A percentile compares a stretch with the other conserved stretches of the same genome.
These are phyloP conservation scores for Clamator glandarius DNA, from an alignment of 2,797 vertebrate genomes.

Conservation along the genomic window DNA sequence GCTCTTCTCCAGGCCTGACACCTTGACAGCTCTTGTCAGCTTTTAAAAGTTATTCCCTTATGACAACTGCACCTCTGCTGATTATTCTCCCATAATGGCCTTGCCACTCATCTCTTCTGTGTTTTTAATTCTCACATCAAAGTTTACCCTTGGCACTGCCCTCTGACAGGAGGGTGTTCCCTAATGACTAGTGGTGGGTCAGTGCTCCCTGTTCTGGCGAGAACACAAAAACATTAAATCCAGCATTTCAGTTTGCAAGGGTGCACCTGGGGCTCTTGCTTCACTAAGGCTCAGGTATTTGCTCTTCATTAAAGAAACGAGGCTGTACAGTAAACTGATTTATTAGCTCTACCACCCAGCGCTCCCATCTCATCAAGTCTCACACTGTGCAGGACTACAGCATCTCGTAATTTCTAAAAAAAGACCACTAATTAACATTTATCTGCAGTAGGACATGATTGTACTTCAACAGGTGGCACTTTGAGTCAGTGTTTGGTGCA, in stretches of 20 bases:
- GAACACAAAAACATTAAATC: neutral
- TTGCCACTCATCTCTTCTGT: slow-evolving; percentile 6
- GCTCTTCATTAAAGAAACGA: slow-evolving; percentile 50
- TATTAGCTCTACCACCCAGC: slow-evolving; percentile 38
- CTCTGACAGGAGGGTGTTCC: neutral
- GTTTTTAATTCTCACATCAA: slow-evolving; percentile 30
- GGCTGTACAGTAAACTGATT: slow-evolving; percentile 57
- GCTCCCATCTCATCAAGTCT: slow-evolving; percentile 38
- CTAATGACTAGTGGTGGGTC: neutral
- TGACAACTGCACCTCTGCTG: neutral
- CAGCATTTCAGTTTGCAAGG: neutral
- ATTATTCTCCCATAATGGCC: slow-evolving; percentile 15
- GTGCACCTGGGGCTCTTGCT: neutral
- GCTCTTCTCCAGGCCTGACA: slow-evolving; percentile 52
- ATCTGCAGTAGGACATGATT: neutral
- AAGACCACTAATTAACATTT: slow-evolving; percentile 34
- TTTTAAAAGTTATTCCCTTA: slow-evolving; percentile 44
- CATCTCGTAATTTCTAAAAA: slow-evolving; percentile 47
- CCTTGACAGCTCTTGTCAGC: slow-evolving; percentile 63
- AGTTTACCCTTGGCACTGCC: neutral
- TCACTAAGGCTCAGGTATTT: slow-evolving; percentile 16
- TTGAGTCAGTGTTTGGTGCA: neutral
- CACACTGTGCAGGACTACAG: slow-evolving; percentile 23
- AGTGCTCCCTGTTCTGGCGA: neutral
- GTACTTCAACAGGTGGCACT: neutral